Evolutionary conservation across 2,113 vertebrate species (phyloP).

Genomic region (Monarcha castaneiventris): DNA sequence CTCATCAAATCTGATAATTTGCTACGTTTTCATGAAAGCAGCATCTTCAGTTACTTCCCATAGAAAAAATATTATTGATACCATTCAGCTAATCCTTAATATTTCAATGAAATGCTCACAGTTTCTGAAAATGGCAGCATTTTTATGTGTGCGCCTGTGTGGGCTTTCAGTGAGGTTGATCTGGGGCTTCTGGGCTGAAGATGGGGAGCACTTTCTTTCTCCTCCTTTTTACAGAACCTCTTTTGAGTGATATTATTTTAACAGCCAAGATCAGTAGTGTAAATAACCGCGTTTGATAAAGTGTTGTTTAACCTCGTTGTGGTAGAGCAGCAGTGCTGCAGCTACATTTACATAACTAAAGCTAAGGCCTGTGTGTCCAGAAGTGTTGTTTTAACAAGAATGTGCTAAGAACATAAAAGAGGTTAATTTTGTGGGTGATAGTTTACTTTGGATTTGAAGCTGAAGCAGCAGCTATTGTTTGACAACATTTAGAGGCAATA

Average conservation of each 20-base stretch:
- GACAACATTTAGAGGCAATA: not conserved
- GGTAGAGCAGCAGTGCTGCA: not conserved
- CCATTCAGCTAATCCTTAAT: not conserved
- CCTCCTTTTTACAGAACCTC: not conserved
- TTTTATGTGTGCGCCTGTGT: not conserved
- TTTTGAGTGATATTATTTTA: not conserved
- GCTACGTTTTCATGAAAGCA: not conserved
- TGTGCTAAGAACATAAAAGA: not conserved
- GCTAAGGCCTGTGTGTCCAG: not conserved
- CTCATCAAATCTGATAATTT: not conserved
- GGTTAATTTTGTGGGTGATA: not conserved
- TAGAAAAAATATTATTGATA: not conserved
- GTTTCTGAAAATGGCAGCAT: not conserved
- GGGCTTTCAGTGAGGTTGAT: not conserved
- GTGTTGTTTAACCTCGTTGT: not conserved
- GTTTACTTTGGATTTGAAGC: conserved; percentile 13
- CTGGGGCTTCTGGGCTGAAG: not conserved
- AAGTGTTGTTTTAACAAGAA: not conserved
- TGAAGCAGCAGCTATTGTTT: not conserved
- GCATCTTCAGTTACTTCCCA: not conserved
- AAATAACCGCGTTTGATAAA: not conserved
- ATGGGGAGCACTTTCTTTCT: not conserved
- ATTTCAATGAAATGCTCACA: not conserved
- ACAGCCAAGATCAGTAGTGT: not conserved
- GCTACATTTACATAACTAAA: not conserved